Base-by-base conservation (phyloP, 2,797 vertebrate species). In the Coccyzus lansbergi region DNA sequence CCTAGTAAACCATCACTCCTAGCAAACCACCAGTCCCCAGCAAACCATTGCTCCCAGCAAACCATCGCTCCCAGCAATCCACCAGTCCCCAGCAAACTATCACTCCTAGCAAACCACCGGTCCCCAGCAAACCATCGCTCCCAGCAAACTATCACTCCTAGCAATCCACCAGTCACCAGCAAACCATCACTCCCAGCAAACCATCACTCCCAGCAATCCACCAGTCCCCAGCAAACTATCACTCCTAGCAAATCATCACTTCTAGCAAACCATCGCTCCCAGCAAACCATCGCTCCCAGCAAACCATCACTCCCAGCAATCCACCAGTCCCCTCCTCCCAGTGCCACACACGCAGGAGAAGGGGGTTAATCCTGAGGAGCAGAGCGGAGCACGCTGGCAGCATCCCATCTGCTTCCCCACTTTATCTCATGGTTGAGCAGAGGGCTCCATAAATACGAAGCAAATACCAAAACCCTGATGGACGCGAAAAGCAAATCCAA, bases 401-500 rank as follows among this genome's bases (percentile, higher is more conserved):
- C 34, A 58, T 83, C 92, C 86, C 90, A 90, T 33, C 77, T 18
- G 1, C 69, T 86, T 79, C 85, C 62, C 55, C 5, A 7, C 79
- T 86, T 70, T 19, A 36, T 42, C 83, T 92, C 69, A 48, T 6
- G 25, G 81, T 83, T 92, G 92, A 94, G 80, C 75, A 13, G 58
- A 90, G 69, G 74, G 80, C 76, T 92, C 94, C 86, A 49, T 90
- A 92, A 95, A 93, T 80, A 93, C 10, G 25, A 62, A 77, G 40
- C 87, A 85, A 95, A 93, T 92, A 80, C 82, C 94, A 92, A 95
- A 93, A 7, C 90, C 88, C 88, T 92, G 92, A 95, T 94, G 86
- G 94, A 91, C 74, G 14, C 80, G 0, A 63, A 53, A 34, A 91
- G 75, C 88, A 75, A 52, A 63, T 87, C 91, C 95, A 95, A 22